Percentiles rank a stretch among this genome's conserved stretches.
Evolutionary conservation across 2,113 vertebrate species (phyloP).

Genomic region (Hemibagrus wyckioides): DNA sequence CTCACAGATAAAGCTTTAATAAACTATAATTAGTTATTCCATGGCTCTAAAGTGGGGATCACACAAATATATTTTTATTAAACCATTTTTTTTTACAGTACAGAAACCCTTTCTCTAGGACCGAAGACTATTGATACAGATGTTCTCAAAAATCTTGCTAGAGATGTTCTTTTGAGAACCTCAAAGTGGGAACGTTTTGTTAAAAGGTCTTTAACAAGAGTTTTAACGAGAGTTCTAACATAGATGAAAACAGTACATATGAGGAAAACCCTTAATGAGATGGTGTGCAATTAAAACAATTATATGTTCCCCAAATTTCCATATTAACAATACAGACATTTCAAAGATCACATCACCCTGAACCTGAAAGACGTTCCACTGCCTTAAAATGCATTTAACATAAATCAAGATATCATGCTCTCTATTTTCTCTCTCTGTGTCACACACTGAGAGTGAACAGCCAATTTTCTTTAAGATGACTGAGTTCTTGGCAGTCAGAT

Average conservation of each 20-base stretch:
- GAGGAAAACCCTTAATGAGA: background rate
- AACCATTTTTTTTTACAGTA: too few relatives aligned
- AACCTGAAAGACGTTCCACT: background rate
- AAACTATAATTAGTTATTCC: background rate
- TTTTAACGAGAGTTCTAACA: background rate
- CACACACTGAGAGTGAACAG: conserved; percentile 1
- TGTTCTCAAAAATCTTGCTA: background rate
- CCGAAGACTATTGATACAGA: background rate
- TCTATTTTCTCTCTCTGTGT: background rate
- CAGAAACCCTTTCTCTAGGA: background rate
- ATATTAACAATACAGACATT: background rate
- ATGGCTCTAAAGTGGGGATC: background rate
- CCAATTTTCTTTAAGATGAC: background rate
- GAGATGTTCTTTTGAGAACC: background rate
- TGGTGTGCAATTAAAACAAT: background rate
- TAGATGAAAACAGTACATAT: background rate
- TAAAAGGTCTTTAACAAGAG: background rate
- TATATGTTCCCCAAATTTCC: background rate
- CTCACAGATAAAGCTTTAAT: background rate
- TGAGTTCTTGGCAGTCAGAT: background rate
- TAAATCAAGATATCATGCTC: background rate
- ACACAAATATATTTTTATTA: background rate
- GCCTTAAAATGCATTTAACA: background rate
- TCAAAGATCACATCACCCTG: background rate
- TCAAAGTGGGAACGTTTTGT: background rate